These are phyloP conservation scores for Pungitius pungitius DNA, from an alignment of 2,113 vertebrate genomes.

Conservation along the genomic window DNA sequence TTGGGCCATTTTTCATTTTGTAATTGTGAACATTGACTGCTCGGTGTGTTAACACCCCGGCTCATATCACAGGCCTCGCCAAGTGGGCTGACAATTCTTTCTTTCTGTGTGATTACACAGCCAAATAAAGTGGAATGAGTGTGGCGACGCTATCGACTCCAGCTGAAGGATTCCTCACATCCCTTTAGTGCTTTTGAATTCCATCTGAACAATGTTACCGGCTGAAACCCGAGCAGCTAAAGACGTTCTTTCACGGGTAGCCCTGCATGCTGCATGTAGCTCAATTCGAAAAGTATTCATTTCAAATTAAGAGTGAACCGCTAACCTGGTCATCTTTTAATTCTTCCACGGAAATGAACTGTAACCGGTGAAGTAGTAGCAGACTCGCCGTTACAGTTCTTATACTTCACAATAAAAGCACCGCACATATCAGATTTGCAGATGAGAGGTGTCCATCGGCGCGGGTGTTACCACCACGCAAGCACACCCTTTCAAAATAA, in stretches of 20 bases:
- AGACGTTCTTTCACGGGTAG: neutral
- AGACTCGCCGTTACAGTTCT: neutral
- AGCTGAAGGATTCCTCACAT: constrained; percentile 44
- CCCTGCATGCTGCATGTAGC: constrained; percentile 1
- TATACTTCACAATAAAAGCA: constrained; percentile 1
- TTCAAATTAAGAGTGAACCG: neutral
- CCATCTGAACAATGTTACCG: constrained; percentile 35
- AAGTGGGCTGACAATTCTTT: constrained; percentile 26
- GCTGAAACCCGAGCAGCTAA: constrained; percentile 51
- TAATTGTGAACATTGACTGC: constrained; percentile 34
- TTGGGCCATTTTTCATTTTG: constrained; percentile 47
- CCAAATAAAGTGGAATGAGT: constrained; percentile 64
- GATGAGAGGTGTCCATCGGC: neutral
- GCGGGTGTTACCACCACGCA: neutral
- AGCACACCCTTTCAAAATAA: constrained; percentile 13
- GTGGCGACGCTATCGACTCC: constrained; percentile 61
- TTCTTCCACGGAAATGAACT: neutral
- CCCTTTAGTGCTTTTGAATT: constrained; percentile 44
- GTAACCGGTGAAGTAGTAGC: neutral
- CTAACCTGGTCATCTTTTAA: neutral
- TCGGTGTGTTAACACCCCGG: constrained; percentile 11
- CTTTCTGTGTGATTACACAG: constrained; percentile 60
- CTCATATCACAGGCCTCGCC: constrained; percentile 28
- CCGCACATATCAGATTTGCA: neutral
- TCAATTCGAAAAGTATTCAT: constrained; percentile 15